These are phyloP conservation scores for Camponotus fellah DNA, from an alignment of 2,888 invertebrate genomes.

Conservation along the genomic window DNA sequence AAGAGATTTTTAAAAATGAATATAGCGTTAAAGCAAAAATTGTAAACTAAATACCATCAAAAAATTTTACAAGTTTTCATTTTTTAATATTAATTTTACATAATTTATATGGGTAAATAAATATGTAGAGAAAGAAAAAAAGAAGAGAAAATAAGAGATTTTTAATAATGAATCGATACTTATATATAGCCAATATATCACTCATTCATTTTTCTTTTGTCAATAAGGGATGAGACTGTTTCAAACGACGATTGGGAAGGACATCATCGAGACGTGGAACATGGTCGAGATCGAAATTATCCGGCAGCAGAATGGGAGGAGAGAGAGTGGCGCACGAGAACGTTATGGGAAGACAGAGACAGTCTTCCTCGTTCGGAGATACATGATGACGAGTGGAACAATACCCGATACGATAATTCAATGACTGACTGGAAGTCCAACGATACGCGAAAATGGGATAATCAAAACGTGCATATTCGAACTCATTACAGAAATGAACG, in stretches of 20 bases:
- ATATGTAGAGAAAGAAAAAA: background rate
- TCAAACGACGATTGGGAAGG: constrained; percentile 83
- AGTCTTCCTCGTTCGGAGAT: constrained; percentile 83
- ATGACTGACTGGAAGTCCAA: constrained; percentile 83
- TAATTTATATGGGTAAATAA: background rate
- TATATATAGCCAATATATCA: background rate
- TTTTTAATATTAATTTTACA: background rate
- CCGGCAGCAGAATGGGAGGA: constrained; percentile 83
- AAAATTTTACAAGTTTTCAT: background rate
- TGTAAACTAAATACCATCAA: background rate
- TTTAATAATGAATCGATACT: background rate
- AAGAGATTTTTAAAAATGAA: background rate
- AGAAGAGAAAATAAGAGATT: background rate
- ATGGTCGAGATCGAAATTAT: constrained; percentile 79
- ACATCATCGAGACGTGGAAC: constrained; percentile 83
- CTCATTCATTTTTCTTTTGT: background rate
- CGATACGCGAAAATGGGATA: constrained; percentile 84
- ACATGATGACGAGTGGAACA: constrained; percentile 84
- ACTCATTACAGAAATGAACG: constrained; percentile 83
- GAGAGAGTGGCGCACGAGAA: constrained; percentile 82
- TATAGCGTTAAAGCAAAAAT: constrained; percentile 7
- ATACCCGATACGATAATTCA: constrained; percentile 81
- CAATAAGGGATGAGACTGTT: constrained; percentile 79
- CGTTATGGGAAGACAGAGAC: constrained; percentile 83
- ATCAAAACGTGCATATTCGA: constrained; percentile 81